A percentile compares a stretch with the other conserved stretches of the same genome.
Conservation (phyloP, 2,113 vertebrate species). For the Hippocampus comes region DNA sequence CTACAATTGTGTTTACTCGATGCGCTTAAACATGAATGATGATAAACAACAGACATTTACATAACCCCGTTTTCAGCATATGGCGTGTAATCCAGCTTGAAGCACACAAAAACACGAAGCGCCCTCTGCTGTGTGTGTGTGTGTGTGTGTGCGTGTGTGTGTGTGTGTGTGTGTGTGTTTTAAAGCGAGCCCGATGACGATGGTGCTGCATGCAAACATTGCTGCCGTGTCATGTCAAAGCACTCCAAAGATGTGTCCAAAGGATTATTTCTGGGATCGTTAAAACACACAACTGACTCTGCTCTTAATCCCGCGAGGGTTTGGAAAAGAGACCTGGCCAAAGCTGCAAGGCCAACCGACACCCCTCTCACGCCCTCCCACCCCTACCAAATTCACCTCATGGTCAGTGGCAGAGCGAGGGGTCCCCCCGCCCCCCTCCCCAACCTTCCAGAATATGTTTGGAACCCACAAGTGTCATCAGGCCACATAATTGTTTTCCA, state of each 20-base stretch:
- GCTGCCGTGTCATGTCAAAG: slow-evolving; percentile 26
- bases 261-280: slow-evolving; percentile 43
- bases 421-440: too few species aligned
- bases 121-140: slow-evolving; percentile 9
- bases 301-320: slow-evolving; percentile 24
- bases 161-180: slow-evolving; percentile 16
- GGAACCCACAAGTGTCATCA: too few species aligned
- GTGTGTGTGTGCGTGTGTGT: not conserved
- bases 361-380: too few species aligned
- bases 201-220: slow-evolving; percentile 28
- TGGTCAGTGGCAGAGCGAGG: too few species aligned
- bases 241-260: slow-evolving; percentile 41
- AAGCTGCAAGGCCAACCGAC: slow-evolving; percentile 1
- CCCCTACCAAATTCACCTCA: too few species aligned
- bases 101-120: slow-evolving; percentile 22
- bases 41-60: slow-evolving; percentile 32
- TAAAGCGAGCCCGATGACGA: slow-evolving; percentile 13
- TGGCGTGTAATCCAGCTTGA: slow-evolving; percentile 40
- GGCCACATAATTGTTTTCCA: too few species aligned
- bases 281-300: slow-evolving; percentile 25
- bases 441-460: too few species aligned
- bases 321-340: slow-evolving; percentile 10
- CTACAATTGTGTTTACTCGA: not conserved
- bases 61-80: slow-evolving; percentile 36
- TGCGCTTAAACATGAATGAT: slow-evolving; percentile 1